These are phyloP conservation scores for Aphodius sticticus DNA, from an alignment of 2,888 invertebrate species.

Conservation along the genomic window DNA sequence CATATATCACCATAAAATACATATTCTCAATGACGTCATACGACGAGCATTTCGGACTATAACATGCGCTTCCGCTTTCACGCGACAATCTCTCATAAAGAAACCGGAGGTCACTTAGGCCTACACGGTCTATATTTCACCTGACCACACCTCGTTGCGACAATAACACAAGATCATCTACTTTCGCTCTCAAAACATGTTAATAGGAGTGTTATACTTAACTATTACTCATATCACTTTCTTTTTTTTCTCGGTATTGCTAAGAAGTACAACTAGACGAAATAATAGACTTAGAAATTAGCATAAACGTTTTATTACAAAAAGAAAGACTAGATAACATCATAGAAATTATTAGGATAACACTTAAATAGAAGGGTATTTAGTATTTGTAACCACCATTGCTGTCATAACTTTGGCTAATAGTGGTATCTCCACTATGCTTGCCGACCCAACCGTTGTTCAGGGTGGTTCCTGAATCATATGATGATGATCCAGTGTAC, in stretches of 20 bases:
- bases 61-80: neutral
- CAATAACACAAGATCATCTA: neutral
- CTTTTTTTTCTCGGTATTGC: constrained; percentile 4
- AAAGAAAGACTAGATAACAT: neutral
- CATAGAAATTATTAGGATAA: neutral
- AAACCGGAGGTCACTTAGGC: neutral
- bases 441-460: constrained; percentile 33
- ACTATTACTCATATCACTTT: constrained; percentile 11
- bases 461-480: neutral
- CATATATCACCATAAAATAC: neutral
- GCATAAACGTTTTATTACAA: neutral
- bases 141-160: neutral
- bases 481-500: constrained; percentile 22
- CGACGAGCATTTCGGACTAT: neutral
- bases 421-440: constrained; percentile 31
- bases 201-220: neutral
- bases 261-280: neutral
- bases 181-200: neutral
- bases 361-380: constrained; percentile 29
- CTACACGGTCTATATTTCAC: neutral
- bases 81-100: neutral
- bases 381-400: constrained; percentile 51
- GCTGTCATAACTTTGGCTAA: constrained; percentile 41
- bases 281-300: constrained; percentile 7
- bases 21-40: neutral